Evolutionary conservation across 2,113 vertebrate species (phyloP).

Genomic region (Ophthalmolycus amberensis): DNA sequence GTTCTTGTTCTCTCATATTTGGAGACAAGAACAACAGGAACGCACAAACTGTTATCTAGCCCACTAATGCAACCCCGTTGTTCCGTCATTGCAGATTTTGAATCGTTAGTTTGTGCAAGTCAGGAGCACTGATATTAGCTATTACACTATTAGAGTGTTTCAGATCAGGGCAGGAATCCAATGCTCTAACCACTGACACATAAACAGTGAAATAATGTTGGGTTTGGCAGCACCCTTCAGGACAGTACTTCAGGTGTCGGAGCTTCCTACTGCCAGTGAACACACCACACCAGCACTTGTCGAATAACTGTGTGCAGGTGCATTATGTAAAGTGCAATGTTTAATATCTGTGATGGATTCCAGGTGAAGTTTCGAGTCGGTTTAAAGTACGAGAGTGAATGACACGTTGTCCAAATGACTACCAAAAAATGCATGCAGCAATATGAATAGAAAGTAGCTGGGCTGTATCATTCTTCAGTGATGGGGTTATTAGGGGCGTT

Average conservation of each 20-base stretch:
- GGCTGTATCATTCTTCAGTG: not conserved
- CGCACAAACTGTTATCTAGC: constrained; percentile 17
- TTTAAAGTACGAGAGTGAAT: not conserved
- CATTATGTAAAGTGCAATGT: not conserved
- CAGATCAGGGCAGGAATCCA: constrained; percentile 2
- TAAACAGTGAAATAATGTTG: not conserved
- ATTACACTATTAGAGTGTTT: not conserved
- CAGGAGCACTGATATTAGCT: not conserved
- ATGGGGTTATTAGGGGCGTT: not conserved
- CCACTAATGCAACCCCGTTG: constrained; percentile 39
- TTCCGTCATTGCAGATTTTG: not conserved
- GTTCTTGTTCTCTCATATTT: not conserved
- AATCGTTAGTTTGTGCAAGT: not conserved
- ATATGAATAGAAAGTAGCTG: not conserved
- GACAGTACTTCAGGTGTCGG: not conserved
- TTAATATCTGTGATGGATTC: too few relatives aligned
- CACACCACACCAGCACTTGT: not conserved
- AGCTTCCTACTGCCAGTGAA: constrained; percentile 30
- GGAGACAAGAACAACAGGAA: constrained; percentile 11
- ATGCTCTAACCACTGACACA: not conserved
- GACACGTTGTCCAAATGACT: not conserved
- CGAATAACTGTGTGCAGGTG: not conserved
- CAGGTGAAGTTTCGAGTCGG: not conserved
- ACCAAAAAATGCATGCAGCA: not conserved
- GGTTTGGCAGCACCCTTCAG: not conserved